phyloP scores from a whole-genome alignment of 53 echinoderm and acorn worm species.

The Echinometra lucunter region DNA sequence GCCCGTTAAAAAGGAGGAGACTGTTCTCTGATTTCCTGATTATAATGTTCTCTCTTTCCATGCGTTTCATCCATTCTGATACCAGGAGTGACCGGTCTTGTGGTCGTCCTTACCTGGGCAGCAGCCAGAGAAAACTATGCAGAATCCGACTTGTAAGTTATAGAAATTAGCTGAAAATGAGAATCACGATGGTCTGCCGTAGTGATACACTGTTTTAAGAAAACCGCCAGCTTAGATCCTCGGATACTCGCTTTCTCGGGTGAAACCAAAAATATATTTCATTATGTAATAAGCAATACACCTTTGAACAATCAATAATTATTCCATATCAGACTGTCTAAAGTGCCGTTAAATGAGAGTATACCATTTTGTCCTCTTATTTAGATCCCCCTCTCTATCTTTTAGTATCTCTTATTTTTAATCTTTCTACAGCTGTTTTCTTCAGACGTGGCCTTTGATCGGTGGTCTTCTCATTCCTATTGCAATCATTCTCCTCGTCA shows the following conservation, averaged over 20 bases:
- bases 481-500: not conserved
- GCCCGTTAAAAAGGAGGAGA: not conserved
- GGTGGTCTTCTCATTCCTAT: constrained; percentile 21
- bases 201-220: not conserved
- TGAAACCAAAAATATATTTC: no score
- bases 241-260: no score
- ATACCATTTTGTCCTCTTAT: no score
- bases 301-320: no score
- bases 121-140: not conserved
- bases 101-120: not conserved
- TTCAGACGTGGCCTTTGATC: constrained; percentile 1
- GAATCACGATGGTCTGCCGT: not conserved
- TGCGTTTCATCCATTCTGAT: not conserved
- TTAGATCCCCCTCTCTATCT: no score
- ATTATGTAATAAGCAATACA: no score
- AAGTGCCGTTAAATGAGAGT: no score
- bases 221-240: no score
- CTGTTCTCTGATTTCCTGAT: not conserved
- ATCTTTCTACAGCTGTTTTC: not conserved
- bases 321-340: no score
- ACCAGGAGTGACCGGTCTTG: not conserved
- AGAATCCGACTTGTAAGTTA: not conserved
- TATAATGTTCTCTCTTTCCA: not conserved
- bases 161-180: not conserved
- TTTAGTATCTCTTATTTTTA: not conserved